Conservation (phyloP, 2,797 vertebrate genomes). For the Gymnothorax reevesii region DNA sequence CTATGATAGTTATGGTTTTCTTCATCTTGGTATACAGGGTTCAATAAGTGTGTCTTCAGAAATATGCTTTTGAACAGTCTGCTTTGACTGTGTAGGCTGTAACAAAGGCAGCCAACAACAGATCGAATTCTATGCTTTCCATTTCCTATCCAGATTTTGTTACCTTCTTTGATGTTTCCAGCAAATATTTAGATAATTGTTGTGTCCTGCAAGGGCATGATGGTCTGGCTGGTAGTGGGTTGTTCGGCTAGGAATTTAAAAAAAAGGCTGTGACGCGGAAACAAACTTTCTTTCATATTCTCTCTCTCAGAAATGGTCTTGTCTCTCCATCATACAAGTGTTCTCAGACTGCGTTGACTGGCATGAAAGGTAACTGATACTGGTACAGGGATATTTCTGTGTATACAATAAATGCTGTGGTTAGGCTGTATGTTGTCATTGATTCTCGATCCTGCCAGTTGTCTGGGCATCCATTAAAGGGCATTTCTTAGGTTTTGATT, state of each 20-base stretch:
- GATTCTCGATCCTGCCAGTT: not conserved
- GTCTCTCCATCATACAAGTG: not conserved
- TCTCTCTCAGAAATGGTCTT: not conserved
- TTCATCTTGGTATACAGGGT: conserved; percentile 16
- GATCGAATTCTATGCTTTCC: conserved; percentile 16
- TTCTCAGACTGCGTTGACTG: not conserved
- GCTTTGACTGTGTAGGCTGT: conserved; percentile 17
- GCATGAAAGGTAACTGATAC: not conserved
- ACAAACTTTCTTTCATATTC: conserved; percentile 53
- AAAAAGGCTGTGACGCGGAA: conserved; percentile 59
- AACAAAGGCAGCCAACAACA: conserved; percentile 18
- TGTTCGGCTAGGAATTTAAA: conserved; percentile 13
- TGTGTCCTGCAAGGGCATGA: not conserved
- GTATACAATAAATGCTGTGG: not conserved
- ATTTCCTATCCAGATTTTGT: conserved; percentile 15
- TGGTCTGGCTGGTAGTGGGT: not conserved
- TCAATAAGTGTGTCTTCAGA: conserved; percentile 2
- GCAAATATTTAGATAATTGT: conserved; percentile 20
- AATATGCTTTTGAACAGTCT: conserved; percentile 20
- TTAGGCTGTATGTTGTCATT: not conserved
- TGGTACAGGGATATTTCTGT: not conserved
- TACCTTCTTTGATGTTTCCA: conserved; percentile 28
- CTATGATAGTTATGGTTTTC: conserved; percentile 21
- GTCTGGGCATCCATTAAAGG: not conserved
- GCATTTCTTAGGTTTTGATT: no score